These are phyloP conservation scores for Parasteatoda tepidariorum DNA, from an alignment of 1,140 invertebrate species.

Conservation along the genomic window DNA sequence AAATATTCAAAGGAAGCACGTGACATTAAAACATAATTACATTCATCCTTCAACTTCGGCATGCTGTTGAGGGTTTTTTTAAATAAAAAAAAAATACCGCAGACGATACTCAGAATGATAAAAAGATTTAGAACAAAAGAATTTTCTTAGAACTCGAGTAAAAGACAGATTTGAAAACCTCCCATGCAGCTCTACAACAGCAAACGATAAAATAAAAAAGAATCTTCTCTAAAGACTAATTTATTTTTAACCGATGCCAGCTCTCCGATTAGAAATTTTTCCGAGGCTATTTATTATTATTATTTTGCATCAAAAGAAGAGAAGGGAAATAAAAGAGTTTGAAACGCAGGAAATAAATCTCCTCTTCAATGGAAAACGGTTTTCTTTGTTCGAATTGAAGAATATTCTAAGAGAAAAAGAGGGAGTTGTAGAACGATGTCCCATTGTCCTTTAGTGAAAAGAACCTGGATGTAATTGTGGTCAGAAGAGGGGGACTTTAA, in stretches of 20 bases:
- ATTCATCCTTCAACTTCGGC: background rate
- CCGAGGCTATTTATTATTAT: conserved; percentile 36
- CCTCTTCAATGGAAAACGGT: conserved; percentile 23
- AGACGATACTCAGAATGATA: background rate
- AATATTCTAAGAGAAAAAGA: conserved; percentile 1
- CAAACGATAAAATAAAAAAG: background rate
- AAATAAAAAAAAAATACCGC: background rate
- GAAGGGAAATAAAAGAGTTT: conserved; percentile 1
- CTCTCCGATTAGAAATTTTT: conserved; percentile 42
- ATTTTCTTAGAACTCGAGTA: background rate
- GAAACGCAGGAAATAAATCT: background rate
- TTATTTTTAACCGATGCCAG: conserved; percentile 38
- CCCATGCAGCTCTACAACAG: background rate
- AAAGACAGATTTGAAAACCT: conserved; percentile 5
- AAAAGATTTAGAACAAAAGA: conserved; percentile 28
- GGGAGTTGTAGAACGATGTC: background rate
- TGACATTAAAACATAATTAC: background rate
- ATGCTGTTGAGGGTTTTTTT: background rate
- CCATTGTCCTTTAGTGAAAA: conserved; percentile 32
- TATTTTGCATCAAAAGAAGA: conserved; percentile 18
- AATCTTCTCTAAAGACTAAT: background rate
- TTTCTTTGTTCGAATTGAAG: conserved; percentile 42
- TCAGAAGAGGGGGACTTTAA: background rate
- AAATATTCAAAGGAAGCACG: background rate
- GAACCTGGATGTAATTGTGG: conserved; percentile 25